phyloP scores from a whole-genome alignment of 2,888 invertebrate species.

The Neoaliturus tenellus region DNA sequence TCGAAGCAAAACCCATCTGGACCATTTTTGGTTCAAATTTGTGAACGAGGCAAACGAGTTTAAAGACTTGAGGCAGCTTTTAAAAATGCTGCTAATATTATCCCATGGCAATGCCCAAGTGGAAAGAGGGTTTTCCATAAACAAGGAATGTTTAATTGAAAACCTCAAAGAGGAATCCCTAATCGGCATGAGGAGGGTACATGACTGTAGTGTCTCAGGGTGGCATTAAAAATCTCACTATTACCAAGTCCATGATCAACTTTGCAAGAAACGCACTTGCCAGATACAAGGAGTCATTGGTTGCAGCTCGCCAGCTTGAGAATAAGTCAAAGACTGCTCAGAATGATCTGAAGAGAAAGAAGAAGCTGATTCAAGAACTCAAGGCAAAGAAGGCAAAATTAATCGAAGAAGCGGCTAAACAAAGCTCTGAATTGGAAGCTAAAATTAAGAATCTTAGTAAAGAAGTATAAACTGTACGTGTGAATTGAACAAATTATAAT shows the following conservation, averaged over 20 bases:
- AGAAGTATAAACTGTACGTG: conserved; percentile 56
- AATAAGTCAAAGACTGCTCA: conserved; percentile 15
- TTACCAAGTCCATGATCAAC: conserved; percentile 13
- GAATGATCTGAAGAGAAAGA: conserved; percentile 31
- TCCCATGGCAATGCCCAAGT: conserved; percentile 30
- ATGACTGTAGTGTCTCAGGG: conserved; percentile 1
- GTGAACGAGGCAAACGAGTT: conserved; percentile 3
- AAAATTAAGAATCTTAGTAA: conserved; percentile 22
- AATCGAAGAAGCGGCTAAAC: background rate
- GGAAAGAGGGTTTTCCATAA: conserved; percentile 14
- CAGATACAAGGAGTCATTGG: conserved; percentile 8
- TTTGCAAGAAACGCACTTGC: conserved; percentile 1
- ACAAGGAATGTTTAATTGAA: conserved; percentile 28
- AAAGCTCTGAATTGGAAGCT: background rate
- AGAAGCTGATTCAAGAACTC: conserved; percentile 23
- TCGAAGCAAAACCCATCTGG: background rate
- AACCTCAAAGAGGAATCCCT: conserved; percentile 14
- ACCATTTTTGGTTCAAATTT: conserved; percentile 13
- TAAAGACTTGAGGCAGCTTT: conserved; percentile 13
- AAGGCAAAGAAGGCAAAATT: conserved; percentile 33
- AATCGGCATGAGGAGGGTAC: conserved; percentile 5
- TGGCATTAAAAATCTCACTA: conserved; percentile 25
- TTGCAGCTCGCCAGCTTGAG: conserved; percentile 13
- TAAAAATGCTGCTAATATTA: conserved; percentile 5
- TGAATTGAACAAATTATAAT: conserved; percentile 7